phyloP scores from a whole-genome alignment of 2,888 invertebrate genomes.

The Thereva unica region DNA sequence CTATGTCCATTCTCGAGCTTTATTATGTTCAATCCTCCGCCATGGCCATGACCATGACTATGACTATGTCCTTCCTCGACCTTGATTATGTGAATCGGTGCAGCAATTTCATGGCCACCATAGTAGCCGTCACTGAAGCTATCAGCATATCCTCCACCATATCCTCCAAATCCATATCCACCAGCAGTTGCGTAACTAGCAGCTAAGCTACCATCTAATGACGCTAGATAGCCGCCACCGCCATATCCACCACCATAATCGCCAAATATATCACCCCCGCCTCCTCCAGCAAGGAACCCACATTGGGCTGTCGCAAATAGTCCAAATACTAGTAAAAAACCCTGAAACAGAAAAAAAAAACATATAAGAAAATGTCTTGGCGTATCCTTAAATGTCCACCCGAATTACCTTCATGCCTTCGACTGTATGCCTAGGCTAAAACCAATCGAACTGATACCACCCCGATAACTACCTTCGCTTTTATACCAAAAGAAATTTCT shows the following conservation, averaged over 20 bases:
- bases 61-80: too few relatives aligned
- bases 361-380: conserved; percentile 2
- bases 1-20: too few relatives aligned
- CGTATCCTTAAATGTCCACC: neutral
- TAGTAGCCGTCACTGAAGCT: too few relatives aligned
- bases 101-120: too few relatives aligned
- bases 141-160: too few relatives aligned
- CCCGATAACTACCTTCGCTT: conserved; percentile 6
- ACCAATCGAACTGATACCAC: conserved; percentile 26
- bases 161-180: too few relatives aligned
- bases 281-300: neutral
- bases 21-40: too few relatives aligned
- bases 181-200: too few relatives aligned
- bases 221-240: neutral
- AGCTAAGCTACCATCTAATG: too few relatives aligned
- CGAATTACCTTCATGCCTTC: conserved; percentile 24
- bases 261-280: neutral
- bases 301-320: neutral
- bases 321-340: neutral
- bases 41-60: too few relatives aligned
- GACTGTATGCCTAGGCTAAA: conserved; percentile 4
- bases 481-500: conserved; percentile 22
- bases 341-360: conserved; percentile 10
- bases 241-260: conserved; percentile 1
- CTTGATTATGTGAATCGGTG: too few relatives aligned